Evolutionary conservation across 2,113 vertebrate genomes (phyloP), one percentile per base, ranked within the genome.

Genomic region (Symphodus melops): DNA sequence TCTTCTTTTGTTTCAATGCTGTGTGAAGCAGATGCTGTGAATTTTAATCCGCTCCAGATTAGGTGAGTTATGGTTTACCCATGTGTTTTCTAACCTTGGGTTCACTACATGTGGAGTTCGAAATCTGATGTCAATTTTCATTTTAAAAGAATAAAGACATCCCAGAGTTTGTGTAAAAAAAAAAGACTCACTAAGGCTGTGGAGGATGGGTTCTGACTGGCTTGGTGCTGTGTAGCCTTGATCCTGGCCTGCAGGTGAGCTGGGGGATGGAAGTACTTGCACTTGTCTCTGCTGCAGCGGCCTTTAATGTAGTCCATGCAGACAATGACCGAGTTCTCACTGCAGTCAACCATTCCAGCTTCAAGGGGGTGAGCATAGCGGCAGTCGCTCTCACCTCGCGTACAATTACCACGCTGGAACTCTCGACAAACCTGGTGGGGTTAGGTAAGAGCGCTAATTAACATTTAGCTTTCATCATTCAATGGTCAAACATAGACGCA

Each of bases 261-360:
- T 72, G 98, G 97, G 54, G 98, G 97, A 89, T 99, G 98, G 92
- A 99, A 99, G 91, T 99, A 99, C 89, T 98, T 99, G 98, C 98
- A 99, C 95, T 97, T 99, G 95, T 99, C 98, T 76, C 98, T 91
- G 86, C 95, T 94, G 93, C 98, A 99, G 85, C 97, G 96, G 64
- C 98, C 97, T 95, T 99, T 99, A 92, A 99, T 97, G 93, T 97
- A 98, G 95, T 99, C 98, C 98, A 99, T 99, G 94, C 98, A 99
- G 83, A 99, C 95, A 13, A 97, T 98, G 87, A 99, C 98, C 0
- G 97, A 98, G 88, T 99, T 99, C 90, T 99, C 97, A n/a, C 95
- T 96, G 85, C 95, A 94, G 88, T 99, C 98, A 88, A 99, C 97
- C 97, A 99, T 98, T 80, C 95, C 95, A 8, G 95, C 94, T 91